Evolutionary conservation across 2,113 vertebrate genomes (phyloP), one percentile per base, ranked within the genome.

Genomic region (Oriolus oriolus): DNA sequence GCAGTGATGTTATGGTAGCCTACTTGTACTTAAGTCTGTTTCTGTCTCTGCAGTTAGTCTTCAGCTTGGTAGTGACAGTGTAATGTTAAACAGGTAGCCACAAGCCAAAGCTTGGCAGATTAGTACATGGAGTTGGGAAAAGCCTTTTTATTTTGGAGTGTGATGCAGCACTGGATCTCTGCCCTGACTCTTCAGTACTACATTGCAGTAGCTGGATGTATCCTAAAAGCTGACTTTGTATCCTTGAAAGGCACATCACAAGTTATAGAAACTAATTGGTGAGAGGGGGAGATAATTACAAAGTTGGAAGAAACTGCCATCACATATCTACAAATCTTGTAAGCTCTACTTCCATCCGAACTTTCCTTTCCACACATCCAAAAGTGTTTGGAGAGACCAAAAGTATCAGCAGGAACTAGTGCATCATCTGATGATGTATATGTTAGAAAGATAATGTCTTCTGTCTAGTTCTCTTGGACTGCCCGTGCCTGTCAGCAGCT

Each of bases 301-400:
- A 66, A 89, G n/a, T 59, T 6, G 13, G 41, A 9, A 63, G 44
- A 84, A 91, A 35, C 41, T 89, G 24, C 30, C 2, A 4, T 31
- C 56, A 16, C 2, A 1, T 66, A 23, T 61, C 24, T 90, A 33
- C 31, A 89, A 61, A 42, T 50, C n/a, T 75, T 74, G 9, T 44
- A 54, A 66, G 31, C n/a, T 53, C 10, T 22, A 10, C 9, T 89
- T 89, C 24, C 1, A 4, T 39, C 31, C 45, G n/a, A 6, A 41
- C 16, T 64, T 88, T 47, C 4, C 68, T 54, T 81, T 75, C 65
- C 4, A 1, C 2, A 5, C 0, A 0, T 47, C 37, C 21, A 16
- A 6, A 66, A 71, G 17, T 13, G 24, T 35, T 13, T 56, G 37
- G 45, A 45, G 59, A 83, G 47, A 42, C 16, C 2, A 28, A 56